A percentile compares a stretch with the other conserved stretches of the same genome.
phyloP scores from a whole-genome alignment of 1,140 invertebrate genomes.

The Apis dorsata region DNA sequence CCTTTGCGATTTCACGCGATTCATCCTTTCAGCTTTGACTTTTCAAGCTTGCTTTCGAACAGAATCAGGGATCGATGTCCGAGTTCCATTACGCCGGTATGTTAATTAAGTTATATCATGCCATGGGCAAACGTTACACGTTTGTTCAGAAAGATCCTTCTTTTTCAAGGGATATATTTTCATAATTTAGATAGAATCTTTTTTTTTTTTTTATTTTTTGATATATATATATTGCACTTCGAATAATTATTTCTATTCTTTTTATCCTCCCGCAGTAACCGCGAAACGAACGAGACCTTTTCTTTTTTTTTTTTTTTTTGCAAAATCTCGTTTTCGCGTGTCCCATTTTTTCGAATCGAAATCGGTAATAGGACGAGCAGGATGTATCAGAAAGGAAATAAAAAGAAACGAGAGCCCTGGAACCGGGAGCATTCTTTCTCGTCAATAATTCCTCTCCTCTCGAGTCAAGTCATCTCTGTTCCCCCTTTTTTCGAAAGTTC shows the following conservation, averaged over 20 bases:
- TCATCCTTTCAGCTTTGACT: slow-evolving; percentile 1
- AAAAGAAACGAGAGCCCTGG: background rate
- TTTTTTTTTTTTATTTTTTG: too few species aligned
- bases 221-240: background rate
- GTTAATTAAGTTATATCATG: slow-evolving; percentile 1
- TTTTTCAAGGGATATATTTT: background rate
- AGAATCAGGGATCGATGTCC: background rate
- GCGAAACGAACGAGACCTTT: background rate
- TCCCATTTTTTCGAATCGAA: background rate
- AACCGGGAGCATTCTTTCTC: background rate
- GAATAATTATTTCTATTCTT: too few species aligned
- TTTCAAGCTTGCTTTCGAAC: slow-evolving; percentile 4
- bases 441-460: background rate
- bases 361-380: background rate
- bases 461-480: background rate
- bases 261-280: background rate
- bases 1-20: background rate
- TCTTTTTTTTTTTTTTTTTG: too few species aligned
- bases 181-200: background rate
- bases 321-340: background rate
- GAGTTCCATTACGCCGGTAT: slow-evolving; percentile 13
- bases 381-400: background rate
- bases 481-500: background rate
- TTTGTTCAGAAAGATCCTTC: too few species aligned
- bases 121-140: background rate